phyloP scores from a whole-genome alignment of 1,140 invertebrate species.

The Dendrolimus punctatus region DNA sequence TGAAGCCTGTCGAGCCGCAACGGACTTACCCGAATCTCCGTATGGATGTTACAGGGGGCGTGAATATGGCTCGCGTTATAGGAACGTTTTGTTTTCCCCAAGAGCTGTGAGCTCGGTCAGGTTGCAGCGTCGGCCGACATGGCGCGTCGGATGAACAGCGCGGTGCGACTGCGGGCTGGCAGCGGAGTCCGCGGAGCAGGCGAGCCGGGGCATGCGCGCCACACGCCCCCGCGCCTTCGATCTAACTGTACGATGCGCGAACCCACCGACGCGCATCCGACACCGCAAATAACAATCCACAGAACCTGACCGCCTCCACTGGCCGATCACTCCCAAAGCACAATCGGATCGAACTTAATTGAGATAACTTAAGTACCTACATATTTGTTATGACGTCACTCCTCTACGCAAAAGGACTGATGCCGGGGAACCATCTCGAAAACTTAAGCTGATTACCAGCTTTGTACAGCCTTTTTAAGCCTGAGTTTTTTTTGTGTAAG shows the following conservation, averaged over 20 bases:
- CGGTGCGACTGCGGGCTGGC: constrained; percentile 58
- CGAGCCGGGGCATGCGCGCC: constrained; percentile 42
- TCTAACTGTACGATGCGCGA: constrained; percentile 49
- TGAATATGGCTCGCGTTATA: constrained; percentile 31
- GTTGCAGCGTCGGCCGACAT: constrained; percentile 56
- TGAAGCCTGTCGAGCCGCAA: constrained; percentile 18
- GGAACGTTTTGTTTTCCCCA: constrained; percentile 40
- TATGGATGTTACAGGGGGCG: constrained; percentile 28
- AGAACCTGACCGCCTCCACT: constrained; percentile 36
- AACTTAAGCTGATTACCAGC: too few species aligned
- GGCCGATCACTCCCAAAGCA: constrained; percentile 25
- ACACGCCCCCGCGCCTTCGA: constrained; percentile 45
- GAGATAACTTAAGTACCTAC: constrained; percentile 7
- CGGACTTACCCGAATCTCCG: constrained; percentile 51
- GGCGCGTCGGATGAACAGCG: constrained; percentile 48
- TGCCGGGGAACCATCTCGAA: background rate
- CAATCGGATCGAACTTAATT: constrained; percentile 31
- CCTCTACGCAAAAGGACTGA: background rate
- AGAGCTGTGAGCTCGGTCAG: constrained; percentile 54
- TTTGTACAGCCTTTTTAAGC: too few species aligned
- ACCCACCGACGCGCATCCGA: constrained; percentile 35
- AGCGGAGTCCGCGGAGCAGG: constrained; percentile 34
- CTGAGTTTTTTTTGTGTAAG: too few species aligned
- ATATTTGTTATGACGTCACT: constrained; percentile 17
- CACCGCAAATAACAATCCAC: constrained; percentile 60